Conservation (phyloP, 2,888 invertebrate genomes). For the Ochropacha duplaris region DNA sequence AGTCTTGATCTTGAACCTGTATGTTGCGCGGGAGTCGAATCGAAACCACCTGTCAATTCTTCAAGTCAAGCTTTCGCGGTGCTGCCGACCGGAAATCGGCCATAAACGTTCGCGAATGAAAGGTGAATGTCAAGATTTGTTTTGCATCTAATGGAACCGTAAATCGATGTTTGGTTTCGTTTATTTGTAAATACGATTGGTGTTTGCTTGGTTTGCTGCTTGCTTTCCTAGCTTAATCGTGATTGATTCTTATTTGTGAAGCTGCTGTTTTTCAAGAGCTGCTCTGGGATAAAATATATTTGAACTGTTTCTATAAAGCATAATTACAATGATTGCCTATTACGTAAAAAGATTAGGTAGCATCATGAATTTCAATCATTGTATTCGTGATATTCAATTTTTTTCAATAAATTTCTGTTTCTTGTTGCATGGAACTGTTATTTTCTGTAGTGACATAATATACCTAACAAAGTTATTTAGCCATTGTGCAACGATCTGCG, state of each 20-base stretch:
- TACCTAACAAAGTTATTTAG: neutral
- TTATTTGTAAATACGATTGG: neutral
- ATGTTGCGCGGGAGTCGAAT: slow-evolving; percentile 30
- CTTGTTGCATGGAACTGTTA: neutral
- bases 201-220: neutral
- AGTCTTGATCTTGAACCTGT: slow-evolving; percentile 70
- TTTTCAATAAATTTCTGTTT: no score
- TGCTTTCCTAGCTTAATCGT: neutral
- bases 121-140: slow-evolving; percentile 76
- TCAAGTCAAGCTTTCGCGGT: slow-evolving; percentile 63
- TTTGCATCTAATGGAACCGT: slow-evolving; percentile 35
- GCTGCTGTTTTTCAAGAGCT: neutral
- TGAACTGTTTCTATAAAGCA: no score
- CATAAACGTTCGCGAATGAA: slow-evolving; percentile 54
- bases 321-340: no score
- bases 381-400: no score
- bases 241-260: neutral
- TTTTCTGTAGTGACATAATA: neutral
- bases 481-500: neutral
- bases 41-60: slow-evolving; percentile 47
- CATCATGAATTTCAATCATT: no score
- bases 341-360: no score
- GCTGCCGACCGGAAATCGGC: slow-evolving; percentile 58
- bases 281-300: neutral
- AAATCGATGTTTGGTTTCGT: slow-evolving; percentile 24